A percentile compares a stretch with the other conserved stretches of the same genome.
Evolutionary conservation across 2,113 vertebrate genomes (phyloP).

Genomic region (Gopherus flavomarginatus): DNA sequence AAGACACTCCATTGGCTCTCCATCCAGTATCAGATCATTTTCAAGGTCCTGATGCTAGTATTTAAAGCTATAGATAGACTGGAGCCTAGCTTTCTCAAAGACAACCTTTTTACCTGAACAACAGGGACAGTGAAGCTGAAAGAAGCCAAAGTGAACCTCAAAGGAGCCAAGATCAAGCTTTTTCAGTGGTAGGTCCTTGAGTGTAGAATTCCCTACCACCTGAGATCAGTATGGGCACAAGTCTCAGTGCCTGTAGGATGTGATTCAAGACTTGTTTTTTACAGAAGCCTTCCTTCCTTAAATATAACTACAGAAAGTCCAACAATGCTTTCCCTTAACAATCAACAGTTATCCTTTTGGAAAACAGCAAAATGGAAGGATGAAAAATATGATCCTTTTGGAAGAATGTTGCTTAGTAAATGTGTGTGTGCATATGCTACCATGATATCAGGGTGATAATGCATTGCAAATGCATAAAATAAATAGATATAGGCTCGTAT

Average conservation of each 20-base stretch:
- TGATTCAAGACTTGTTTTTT: not conserved
- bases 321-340: not conserved
- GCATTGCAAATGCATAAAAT: not conserved
- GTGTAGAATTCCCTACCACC: not conserved
- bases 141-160: not conserved
- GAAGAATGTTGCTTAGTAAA: not conserved
- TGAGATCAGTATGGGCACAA: not conserved
- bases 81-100: not conserved
- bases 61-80: not conserved
- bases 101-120: not conserved
- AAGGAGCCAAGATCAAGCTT: not conserved
- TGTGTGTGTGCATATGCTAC: not conserved
- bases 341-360: too few species aligned
- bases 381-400: not conserved
- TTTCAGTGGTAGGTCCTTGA: not conserved
- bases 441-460: not conserved
- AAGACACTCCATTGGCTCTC: not conserved
- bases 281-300: not conserved
- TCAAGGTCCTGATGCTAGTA: not conserved
- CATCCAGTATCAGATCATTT: not conserved
- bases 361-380: not conserved
- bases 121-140: not conserved
- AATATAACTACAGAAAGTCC: not conserved
- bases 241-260: not conserved
- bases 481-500: too few species aligned